These are phyloP conservation scores for Trissoscelio sp. DNA, from an alignment of 2,888 invertebrate genomes.

Conservation along the genomic window DNA sequence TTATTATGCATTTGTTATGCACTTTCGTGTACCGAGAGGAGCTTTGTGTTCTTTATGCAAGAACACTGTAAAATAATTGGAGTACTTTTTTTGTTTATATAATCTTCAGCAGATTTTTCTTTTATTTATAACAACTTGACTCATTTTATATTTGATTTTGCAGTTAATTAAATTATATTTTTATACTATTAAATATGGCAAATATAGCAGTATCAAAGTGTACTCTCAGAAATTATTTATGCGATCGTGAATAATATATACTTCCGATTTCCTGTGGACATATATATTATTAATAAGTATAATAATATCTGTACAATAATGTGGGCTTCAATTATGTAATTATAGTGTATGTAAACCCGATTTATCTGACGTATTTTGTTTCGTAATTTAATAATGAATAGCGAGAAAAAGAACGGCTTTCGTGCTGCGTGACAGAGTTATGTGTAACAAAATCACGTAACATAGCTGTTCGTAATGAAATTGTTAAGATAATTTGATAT, in stretches of 20 bases:
- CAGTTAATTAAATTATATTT: too few relatives aligned
- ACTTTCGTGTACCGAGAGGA: neutral
- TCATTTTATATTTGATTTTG: too few relatives aligned
- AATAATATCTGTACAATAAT: too few relatives aligned
- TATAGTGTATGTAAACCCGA: neutral
- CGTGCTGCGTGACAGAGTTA: constrained; percentile 27
- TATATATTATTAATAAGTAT: too few relatives aligned
- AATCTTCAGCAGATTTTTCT: neutral
- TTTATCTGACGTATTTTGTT: neutral
- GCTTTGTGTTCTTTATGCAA: neutral
- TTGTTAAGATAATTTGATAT: constrained; percentile 56
- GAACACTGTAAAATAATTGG: constrained; percentile 1
- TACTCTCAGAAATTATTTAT: too few relatives aligned
- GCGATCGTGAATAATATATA: too few relatives aligned
- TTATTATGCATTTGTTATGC: constrained; percentile 24
- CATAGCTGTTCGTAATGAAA: constrained; percentile 37
- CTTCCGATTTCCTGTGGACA: too few relatives aligned
- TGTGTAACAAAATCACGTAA: constrained; percentile 47
- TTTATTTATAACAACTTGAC: too few relatives aligned
- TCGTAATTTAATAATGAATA: neutral
- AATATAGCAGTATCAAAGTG: too few relatives aligned
- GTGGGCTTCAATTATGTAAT: neutral
- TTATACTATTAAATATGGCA: too few relatives aligned
- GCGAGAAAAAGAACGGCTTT: constrained; percentile 11
- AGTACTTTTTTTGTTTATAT: neutral